phyloP scores from a whole-genome alignment of 2,888 invertebrate genomes.

The Polymixis flavicincta region DNA sequence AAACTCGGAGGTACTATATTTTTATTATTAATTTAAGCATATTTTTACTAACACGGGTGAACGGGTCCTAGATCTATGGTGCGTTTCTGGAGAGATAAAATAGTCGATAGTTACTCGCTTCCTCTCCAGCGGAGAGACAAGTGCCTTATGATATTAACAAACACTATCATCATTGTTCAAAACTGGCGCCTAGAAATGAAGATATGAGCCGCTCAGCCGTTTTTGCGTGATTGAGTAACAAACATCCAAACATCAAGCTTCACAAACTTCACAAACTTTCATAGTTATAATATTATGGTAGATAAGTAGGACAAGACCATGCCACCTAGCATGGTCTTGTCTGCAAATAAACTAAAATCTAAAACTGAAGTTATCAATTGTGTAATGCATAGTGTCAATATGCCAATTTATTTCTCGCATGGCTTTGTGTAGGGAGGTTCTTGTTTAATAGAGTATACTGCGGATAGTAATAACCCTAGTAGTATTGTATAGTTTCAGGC shows the following conservation, averaged over 20 bases:
- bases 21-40: too few relatives aligned
- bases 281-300: too few relatives aligned
- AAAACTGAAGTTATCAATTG: neutral
- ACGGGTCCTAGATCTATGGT: too few relatives aligned
- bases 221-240: too few relatives aligned
- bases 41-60: too few relatives aligned
- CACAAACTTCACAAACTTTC: too few relatives aligned
- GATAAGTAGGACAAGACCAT: too few relatives aligned
- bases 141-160: constrained; percentile 11
- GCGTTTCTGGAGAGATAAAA: neutral
- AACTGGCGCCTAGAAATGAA: neutral
- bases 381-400: neutral
- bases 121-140: neutral
- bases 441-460: neutral
- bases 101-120: neutral
- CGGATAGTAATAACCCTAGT: too few relatives aligned
- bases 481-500: too few relatives aligned
- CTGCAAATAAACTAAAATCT: neutral
- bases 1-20: too few relatives aligned
- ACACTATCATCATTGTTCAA: constrained; percentile 24
- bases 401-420: neutral
- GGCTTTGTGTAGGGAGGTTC: neutral
- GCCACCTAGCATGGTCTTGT: too few relatives aligned
- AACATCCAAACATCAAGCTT: neutral
- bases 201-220: neutral